phyloP scores from a whole-genome alignment of 2,888 invertebrate species.

The Parapristionchus giblindavisi region DNA sequence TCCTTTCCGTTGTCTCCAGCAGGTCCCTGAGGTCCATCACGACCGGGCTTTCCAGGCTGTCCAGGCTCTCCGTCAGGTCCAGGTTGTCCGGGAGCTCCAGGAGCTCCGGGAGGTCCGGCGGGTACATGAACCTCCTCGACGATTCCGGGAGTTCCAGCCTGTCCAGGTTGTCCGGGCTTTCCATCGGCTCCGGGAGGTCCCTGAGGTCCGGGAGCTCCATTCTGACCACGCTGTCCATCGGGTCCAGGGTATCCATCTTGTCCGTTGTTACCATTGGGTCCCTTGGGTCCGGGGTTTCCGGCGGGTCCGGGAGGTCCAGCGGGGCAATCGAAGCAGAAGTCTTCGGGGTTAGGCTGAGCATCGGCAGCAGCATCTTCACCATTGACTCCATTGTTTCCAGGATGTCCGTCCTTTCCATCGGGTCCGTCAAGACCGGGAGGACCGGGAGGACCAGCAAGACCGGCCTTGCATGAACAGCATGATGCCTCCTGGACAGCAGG shows the following conservation, averaged over 20 bases:
- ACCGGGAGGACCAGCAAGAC: slow-evolving; percentile 52
- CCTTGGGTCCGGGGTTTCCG: slow-evolving; percentile 47
- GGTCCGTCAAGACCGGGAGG: slow-evolving; percentile 53
- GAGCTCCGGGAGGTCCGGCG: slow-evolving; percentile 58
- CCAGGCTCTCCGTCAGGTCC: slow-evolving; percentile 57
- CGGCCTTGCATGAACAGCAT: slow-evolving; percentile 57
- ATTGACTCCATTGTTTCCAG: slow-evolving; percentile 52
- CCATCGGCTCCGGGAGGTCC: slow-evolving; percentile 60
- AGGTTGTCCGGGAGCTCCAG: slow-evolving; percentile 55
- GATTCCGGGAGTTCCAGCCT: slow-evolving; percentile 26
- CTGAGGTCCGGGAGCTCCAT: slow-evolving; percentile 49
- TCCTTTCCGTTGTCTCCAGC: slow-evolving; percentile 58
- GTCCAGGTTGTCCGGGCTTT: slow-evolving; percentile 53
- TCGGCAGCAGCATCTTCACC: slow-evolving; percentile 50
- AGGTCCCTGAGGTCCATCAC: slow-evolving; percentile 60
- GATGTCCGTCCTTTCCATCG: slow-evolving; percentile 53
- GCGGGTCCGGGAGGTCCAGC: slow-evolving; percentile 49
- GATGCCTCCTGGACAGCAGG: slow-evolving; percentile 40
- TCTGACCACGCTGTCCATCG: slow-evolving; percentile 41
- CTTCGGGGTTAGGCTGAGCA: slow-evolving; percentile 42
- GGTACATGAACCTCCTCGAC: slow-evolving; percentile 50
- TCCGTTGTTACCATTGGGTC: slow-evolving; percentile 54
- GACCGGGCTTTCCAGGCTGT: slow-evolving; percentile 56
- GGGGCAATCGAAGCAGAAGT: slow-evolving; percentile 56
- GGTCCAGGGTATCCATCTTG: slow-evolving; percentile 54